Base-by-base conservation (phyloP, 2,113 vertebrate species). In the Dicaeum eximium region DNA sequence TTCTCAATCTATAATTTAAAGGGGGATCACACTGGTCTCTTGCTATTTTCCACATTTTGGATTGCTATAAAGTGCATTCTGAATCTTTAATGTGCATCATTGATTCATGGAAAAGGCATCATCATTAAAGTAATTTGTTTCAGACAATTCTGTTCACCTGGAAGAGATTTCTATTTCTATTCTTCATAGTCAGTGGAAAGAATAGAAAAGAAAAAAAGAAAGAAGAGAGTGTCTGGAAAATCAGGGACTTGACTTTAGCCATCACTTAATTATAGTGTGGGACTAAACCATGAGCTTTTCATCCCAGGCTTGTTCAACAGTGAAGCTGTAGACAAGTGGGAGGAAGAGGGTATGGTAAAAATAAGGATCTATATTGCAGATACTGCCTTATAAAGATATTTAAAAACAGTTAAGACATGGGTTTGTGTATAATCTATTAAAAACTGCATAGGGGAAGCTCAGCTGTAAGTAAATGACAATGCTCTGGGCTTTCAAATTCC, bases 1-100 rank as follows among this genome's bases (percentile, higher is more conserved):
- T 42, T 91, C 54, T 50, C 80, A n/a, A 69, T 73, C 38, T 86
- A 88, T 90, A 91, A 97, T 95, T 96, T 92, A 90, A 61, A 93
- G 35, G 33, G 33, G n/a, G 27, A 80, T 82, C 2, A 3, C 57
- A 37, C 54, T 42, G 62, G 5, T 77, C 51, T 64, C 47, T 88
- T 54, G 50, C 50, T 91, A 44, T 94, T 94, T 96, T 94, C 87
- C 71, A 78, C 71, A 73, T 83, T 92, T 93, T 66, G 58, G 19
- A n/a, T 88, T 64, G 47, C 47, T 88, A 16, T 92, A 51, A 92
- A 88, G 51, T 90, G 82, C 74, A 61, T 69, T 90, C 50, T 90
- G 85, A 95, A 92, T 90, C 50, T 94, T 96, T 95, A 88, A 95
- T 90, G 74, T 48, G 38, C 71, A 58, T 80, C 66, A 82, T 6